Evolutionary conservation across 2,797 vertebrate species (phyloP).

Genomic region (Taenioides sp.): DNA sequence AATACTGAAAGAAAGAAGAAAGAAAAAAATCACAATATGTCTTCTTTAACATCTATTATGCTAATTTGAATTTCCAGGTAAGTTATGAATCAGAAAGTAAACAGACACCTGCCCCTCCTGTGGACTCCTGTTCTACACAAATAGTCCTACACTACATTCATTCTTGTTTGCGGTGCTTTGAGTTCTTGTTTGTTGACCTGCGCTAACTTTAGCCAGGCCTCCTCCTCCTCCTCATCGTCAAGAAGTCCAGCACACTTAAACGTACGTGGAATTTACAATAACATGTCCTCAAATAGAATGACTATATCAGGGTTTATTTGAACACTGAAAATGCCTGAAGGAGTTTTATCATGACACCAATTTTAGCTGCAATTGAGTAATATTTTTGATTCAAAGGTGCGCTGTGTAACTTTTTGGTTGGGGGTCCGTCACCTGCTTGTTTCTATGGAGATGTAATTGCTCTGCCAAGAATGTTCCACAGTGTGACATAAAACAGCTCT

Average conservation of each 20-base stretch:
- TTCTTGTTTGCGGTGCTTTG: not conserved
- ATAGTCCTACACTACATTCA: not conserved
- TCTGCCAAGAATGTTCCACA: too few species aligned
- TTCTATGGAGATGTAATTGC: too few species aligned
- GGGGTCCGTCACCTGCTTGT: too few species aligned
- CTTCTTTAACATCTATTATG: not conserved
- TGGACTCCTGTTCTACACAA: not conserved
- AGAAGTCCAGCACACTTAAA: conserved; percentile 3
- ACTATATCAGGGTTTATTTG: not conserved
- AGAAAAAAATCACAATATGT: too few species aligned
- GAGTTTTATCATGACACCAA: not conserved
- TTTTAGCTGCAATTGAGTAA: not conserved
- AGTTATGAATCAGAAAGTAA: not conserved
- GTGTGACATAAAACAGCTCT: too few species aligned
- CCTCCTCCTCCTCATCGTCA: not conserved
- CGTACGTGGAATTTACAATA: not conserved
- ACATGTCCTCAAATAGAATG: not conserved
- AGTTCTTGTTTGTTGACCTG: not conserved
- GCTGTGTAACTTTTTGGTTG: too few species aligned
- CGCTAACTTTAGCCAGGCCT: conserved; percentile 6
- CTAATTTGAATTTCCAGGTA: not conserved
- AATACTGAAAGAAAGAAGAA: too few species aligned
- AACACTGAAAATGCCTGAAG: not conserved
- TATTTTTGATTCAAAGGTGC: not conserved
- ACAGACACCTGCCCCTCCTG: not conserved